phyloP scores from a whole-genome alignment of 2,113 vertebrate species.

The Kryptolebias marmoratus region DNA sequence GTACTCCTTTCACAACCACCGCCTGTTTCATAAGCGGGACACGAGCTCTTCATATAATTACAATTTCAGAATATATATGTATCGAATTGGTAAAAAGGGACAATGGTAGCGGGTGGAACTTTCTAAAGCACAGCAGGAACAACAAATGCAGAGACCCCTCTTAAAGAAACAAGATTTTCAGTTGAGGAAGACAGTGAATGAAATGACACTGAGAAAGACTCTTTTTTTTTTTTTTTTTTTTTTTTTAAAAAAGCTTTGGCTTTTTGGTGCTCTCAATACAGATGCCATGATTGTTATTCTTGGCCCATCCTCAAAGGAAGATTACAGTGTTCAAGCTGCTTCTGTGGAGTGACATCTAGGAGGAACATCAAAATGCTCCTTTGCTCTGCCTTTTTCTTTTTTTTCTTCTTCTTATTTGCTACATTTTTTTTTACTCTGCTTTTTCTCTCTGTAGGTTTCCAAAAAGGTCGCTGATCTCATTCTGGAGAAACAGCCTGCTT shows the following conservation, averaged over 20 bases:
- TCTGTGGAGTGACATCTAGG: slow-evolving; percentile 31
- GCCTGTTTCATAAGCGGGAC: background rate
- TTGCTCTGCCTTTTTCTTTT: background rate
- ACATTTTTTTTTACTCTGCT: background rate
- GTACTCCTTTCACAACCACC: slow-evolving; percentile 1
- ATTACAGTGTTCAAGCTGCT: slow-evolving; percentile 23
- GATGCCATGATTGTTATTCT: slow-evolving; percentile 32
- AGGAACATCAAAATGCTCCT: slow-evolving; percentile 29
- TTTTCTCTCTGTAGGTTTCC: slow-evolving; percentile 86
- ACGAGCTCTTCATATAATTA: slow-evolving; percentile 26
- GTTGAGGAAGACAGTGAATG: slow-evolving; percentile 17
- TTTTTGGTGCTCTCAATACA: slow-evolving; percentile 4
- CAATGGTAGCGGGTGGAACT: background rate
- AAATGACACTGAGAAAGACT: slow-evolving; percentile 29
- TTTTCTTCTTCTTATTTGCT: background rate
- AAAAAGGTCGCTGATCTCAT: slow-evolving; percentile 98
- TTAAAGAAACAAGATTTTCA: slow-evolving; percentile 1
- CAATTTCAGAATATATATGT: slow-evolving; percentile 14
- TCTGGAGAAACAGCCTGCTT: slow-evolving; percentile 97
- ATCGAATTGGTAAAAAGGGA: slow-evolving; percentile 16
- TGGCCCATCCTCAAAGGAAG: slow-evolving; percentile 7
- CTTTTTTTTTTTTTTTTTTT: background rate
- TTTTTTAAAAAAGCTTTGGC: slow-evolving; percentile 8
- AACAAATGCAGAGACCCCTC: slow-evolving; percentile 5
- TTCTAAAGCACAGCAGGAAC: slow-evolving; percentile 15